Percentiles rank a stretch among this genome's conserved stretches.
phyloP scores from a whole-genome alignment of 35 echinoderm and acorn worm species.

The Acanthaster planci region DNA sequence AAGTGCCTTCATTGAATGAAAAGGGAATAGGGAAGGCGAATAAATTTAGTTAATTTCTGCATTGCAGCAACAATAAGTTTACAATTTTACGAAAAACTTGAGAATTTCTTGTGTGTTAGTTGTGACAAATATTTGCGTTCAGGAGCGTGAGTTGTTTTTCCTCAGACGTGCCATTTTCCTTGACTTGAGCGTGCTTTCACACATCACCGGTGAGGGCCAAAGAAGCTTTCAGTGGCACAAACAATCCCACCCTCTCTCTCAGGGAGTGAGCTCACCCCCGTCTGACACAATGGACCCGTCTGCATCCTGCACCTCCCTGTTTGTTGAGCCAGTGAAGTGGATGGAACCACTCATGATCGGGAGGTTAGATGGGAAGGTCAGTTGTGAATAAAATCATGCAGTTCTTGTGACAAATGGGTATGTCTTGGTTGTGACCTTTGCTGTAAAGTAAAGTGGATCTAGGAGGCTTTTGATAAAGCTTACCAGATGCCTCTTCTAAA shows the following conservation, averaged over 20 bases:
- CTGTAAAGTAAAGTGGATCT: too few relatives aligned
- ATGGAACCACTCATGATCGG: slow-evolving; percentile 61
- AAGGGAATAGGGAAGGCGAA: too few relatives aligned
- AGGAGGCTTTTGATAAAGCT: too few relatives aligned
- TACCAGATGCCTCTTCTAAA: too few relatives aligned
- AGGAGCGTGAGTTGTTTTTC: neutral
- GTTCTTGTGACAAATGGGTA: too few relatives aligned
- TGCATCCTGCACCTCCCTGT: slow-evolving; percentile 52
- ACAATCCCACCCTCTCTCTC: slow-evolving; percentile 13
- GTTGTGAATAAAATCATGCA: neutral
- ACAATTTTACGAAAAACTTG: too few relatives aligned
- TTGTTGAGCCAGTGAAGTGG: slow-evolving; percentile 71
- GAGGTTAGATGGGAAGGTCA: slow-evolving; percentile 60
- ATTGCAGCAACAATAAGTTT: too few relatives aligned
- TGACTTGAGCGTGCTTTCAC: slow-evolving; percentile 31
- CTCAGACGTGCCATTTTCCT: slow-evolving; percentile 41
- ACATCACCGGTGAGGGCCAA: slow-evolving; percentile 49
- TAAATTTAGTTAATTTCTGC: too few relatives aligned
- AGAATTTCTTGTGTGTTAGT: too few relatives aligned
- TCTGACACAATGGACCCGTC: neutral
- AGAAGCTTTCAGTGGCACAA: slow-evolving; percentile 62
- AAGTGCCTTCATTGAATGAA: too few relatives aligned
- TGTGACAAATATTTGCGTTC: too few relatives aligned
- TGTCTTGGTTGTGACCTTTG: too few relatives aligned
- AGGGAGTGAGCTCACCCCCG: neutral